These are phyloP conservation scores for Pegoplata infirma DNA, from an alignment of 2,888 invertebrate species.

Conservation along the genomic window DNA sequence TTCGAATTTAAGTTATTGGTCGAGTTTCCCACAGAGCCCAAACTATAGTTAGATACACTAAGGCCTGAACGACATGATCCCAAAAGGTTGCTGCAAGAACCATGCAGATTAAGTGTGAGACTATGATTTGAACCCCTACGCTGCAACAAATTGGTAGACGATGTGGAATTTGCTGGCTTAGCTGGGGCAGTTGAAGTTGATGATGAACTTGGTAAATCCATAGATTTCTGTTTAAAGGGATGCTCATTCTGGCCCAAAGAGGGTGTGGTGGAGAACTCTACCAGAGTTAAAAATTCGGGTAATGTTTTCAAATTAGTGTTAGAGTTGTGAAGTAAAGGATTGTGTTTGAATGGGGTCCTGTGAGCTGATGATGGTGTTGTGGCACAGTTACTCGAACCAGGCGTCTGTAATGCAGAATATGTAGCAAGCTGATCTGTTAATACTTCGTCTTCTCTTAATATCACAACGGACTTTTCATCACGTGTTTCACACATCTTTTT, in stretches of 20 bases:
- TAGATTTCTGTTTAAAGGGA: slow-evolving; percentile 72
- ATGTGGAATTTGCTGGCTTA: slow-evolving; percentile 62
- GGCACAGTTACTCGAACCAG: slow-evolving; percentile 45
- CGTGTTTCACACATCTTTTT: slow-evolving; percentile 50
- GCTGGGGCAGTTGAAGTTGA: slow-evolving; percentile 25
- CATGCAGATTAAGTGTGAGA: slow-evolving; percentile 80
- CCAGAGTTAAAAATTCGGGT: slow-evolving; percentile 85
- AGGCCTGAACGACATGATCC: slow-evolving; percentile 74
- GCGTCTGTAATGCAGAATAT: slow-evolving; percentile 44
- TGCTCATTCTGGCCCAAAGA: slow-evolving; percentile 59
- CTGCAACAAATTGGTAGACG: slow-evolving; percentile 77
- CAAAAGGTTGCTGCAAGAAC: slow-evolving; percentile 78
- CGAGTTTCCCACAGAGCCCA: slow-evolving; percentile 79
- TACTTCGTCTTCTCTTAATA: slow-evolving; percentile 51
- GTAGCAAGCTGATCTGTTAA: slow-evolving; percentile 25
- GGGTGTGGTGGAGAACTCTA: slow-evolving; percentile 79
- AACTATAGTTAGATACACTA: slow-evolving; percentile 80
- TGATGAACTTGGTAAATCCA: slow-evolving; percentile 68
- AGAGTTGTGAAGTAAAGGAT: slow-evolving; percentile 77
- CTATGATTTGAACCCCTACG: slow-evolving; percentile 83
- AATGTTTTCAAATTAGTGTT: slow-evolving; percentile 86
- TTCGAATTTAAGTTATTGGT: slow-evolving; percentile 70
- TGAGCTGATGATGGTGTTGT: slow-evolving; percentile 51
- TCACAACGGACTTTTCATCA: slow-evolving; percentile 53
- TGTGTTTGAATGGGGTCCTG: slow-evolving; percentile 69